Evolutionary conservation across 2,888 invertebrate species (phyloP).

Genomic region (Drosophila acutilabella): DNA sequence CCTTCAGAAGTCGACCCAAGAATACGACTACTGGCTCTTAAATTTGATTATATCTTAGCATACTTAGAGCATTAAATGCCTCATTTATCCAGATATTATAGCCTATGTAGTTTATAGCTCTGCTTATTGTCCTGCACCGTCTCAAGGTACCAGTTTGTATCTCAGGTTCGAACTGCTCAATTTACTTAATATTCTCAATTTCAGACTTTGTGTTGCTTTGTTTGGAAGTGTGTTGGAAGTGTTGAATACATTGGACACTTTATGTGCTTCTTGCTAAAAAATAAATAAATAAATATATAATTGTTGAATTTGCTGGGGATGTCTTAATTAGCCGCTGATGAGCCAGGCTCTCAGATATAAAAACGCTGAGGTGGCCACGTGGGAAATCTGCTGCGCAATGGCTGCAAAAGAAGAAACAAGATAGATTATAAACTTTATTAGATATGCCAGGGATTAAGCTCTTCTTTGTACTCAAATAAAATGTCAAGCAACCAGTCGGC

Average conservation of each 20-base stretch:
- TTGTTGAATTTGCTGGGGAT: not conserved
- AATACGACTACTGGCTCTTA: conserved; percentile 32
- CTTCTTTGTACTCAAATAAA: conserved; percentile 63
- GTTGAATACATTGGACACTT: conserved; percentile 17
- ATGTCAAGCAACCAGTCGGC: conserved; percentile 36
- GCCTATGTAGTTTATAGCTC: conserved; percentile 34
- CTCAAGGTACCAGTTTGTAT: conserved; percentile 38
- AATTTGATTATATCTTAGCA: conserved; percentile 50
- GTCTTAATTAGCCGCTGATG: conserved; percentile 66
- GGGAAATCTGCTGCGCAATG: conserved; percentile 62
- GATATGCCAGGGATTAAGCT: conserved; percentile 45
- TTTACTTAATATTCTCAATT: conserved; percentile 40
- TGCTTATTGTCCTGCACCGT: conserved; percentile 48
- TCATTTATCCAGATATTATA: conserved; percentile 22
- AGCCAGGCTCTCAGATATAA: conserved; percentile 76
- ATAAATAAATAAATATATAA: conserved; percentile 10
- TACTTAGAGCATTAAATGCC: conserved; percentile 26
- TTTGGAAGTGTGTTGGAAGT: conserved; percentile 55
- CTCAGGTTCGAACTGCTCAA: conserved; percentile 29
- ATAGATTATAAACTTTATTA: conserved; percentile 65
- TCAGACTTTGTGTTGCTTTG: conserved; percentile 70
- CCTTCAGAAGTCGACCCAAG: conserved; percentile 20
- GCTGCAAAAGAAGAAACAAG: conserved; percentile 65
- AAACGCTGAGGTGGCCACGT: conserved; percentile 64
- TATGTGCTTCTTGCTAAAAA: conserved; percentile 22